Evolutionary conservation across 1,140 invertebrate species (phyloP), one percentile per base, ranked within the genome.

Genomic region (Calosoma granatense): DNA sequence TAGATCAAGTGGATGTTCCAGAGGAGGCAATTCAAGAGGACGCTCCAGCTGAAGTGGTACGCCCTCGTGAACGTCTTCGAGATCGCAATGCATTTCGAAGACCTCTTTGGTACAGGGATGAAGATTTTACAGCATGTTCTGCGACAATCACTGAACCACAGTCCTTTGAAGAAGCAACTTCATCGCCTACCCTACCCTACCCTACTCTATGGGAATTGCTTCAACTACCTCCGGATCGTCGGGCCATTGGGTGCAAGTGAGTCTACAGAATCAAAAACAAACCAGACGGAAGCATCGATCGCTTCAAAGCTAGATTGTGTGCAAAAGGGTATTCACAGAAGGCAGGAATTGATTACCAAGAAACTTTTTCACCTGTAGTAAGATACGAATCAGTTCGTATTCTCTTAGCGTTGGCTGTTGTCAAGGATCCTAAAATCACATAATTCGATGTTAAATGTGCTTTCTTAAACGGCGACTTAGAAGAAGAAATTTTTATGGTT

Each of bases 271-370:
- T 66, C 3, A 75, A 74, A 65, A 43, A 41, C 20, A 57, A 68
- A 47, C 26, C 52, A 52, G 1, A 30, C 1, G 17, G 47, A 41
- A 53, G 39, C 56, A 65, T 55, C 67, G 66, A 17, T 55, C 59
- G 58, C 23, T 73, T 64, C 56, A 78, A 76, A 62, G 72, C 69
- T n/a, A 59, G 72, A 52, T 61, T 75, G 6, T 70, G 76, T 30
- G 70, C 72, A 9, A 71, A 70, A 60, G 74, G 74, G 20, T 76
- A 60, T 60, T 55, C 55, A 11, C 74, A 76, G 65, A 65, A 59
- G 51, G 51, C 60, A 56, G 56, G 9, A 36, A n/a, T n/a, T n/a
- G n/a, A n/a, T n/a, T n/a, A n/a, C n/a, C 47, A 62, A 17, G 70
- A 71, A 36, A 62, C 64, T n/a, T 69, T 59, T 53, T 59, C 69